Percentiles rank a stretch among this genome's conserved stretches.
phyloP scores from a whole-genome alignment of 2,797 vertebrate genomes.

The Potorous gilbertii region DNA sequence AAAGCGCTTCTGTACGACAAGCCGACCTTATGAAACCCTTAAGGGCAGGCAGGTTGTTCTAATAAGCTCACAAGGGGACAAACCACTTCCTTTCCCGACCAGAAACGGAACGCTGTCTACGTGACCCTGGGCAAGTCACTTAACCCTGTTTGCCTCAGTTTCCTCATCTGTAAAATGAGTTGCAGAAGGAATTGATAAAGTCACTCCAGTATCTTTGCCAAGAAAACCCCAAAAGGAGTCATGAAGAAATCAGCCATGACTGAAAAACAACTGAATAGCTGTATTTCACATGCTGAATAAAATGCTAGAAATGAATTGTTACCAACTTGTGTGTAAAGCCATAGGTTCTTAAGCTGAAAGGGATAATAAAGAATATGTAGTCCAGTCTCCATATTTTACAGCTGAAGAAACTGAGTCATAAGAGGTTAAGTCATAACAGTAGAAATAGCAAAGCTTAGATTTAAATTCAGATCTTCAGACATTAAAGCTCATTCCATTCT shows the following conservation, averaged over 20 bases:
- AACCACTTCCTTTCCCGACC: not conserved
- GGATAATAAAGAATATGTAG: not conserved
- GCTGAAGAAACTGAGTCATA: not conserved
- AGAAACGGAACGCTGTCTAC: not conserved
- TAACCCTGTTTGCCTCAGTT: not conserved
- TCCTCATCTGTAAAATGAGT: not conserved
- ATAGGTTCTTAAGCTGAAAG: not conserved
- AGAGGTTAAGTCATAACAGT: not conserved
- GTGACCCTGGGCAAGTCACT: not conserved
- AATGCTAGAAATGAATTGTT: not conserved
- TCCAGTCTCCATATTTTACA: not conserved
- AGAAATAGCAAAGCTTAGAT: not conserved
- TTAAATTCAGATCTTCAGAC: not conserved
- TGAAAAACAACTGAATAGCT: not conserved
- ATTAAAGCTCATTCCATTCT: not conserved
- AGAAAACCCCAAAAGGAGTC: not conserved
- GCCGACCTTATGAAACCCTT: not conserved
- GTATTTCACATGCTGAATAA: not conserved
- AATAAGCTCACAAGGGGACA: not conserved
- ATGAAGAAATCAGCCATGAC: not conserved
- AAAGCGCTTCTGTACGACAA: slow-evolving; percentile 42
- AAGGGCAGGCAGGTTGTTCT: not conserved
- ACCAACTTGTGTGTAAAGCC: not conserved
- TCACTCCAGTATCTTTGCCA: not conserved
- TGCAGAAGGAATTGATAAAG: not conserved